A percentile compares a stretch with the other conserved stretches of the same genome.
phyloP scores from a whole-genome alignment of 2,888 invertebrate species.

The Physocephala rufipes region DNA sequence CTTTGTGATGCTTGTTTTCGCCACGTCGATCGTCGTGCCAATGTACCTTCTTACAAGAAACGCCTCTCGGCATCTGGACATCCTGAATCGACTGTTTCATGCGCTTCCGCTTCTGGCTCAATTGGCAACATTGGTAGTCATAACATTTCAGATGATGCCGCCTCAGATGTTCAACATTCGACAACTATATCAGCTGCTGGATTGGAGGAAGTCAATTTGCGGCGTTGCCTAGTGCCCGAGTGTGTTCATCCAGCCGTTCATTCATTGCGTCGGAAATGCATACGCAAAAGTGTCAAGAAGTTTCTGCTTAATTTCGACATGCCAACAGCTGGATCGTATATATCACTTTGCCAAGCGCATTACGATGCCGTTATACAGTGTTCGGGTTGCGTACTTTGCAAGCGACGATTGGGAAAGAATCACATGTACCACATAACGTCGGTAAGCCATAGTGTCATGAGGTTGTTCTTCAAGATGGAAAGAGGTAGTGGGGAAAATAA shows the following conservation, averaged over 20 bases:
- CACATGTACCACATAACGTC: constrained; percentile 78
- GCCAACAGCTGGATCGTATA: constrained; percentile 67
- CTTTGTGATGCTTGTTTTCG: constrained; percentile 89
- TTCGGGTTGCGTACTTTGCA: constrained; percentile 81
- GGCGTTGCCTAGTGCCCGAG: constrained; percentile 72
- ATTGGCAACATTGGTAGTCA: constrained; percentile 36
- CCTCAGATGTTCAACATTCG: constrained; percentile 34
- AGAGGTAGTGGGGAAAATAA: too few relatives aligned
- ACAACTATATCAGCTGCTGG: constrained; percentile 7
- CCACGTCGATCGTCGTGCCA: constrained; percentile 84
- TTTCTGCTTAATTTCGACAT: constrained; percentile 73
- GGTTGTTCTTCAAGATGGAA: too few relatives aligned
- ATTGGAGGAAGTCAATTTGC: constrained; percentile 41
- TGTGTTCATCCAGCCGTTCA: constrained; percentile 72
- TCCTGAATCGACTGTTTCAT: constrained; percentile 44
- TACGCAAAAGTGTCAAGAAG: constrained; percentile 75
- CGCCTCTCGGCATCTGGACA: constrained; percentile 64
- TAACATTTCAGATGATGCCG: constrained; percentile 10
- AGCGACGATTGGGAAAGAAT: constrained; percentile 78
- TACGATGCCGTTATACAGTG: constrained; percentile 77
- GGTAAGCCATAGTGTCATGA: constrained; percentile 51
- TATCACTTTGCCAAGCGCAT: constrained; percentile 77
- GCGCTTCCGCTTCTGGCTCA: background rate
- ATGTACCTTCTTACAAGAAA: constrained; percentile 75
- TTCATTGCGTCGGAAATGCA: constrained; percentile 77